phyloP scores from a whole-genome alignment of 2,797 vertebrate species.

The Margarornis squamiger region DNA sequence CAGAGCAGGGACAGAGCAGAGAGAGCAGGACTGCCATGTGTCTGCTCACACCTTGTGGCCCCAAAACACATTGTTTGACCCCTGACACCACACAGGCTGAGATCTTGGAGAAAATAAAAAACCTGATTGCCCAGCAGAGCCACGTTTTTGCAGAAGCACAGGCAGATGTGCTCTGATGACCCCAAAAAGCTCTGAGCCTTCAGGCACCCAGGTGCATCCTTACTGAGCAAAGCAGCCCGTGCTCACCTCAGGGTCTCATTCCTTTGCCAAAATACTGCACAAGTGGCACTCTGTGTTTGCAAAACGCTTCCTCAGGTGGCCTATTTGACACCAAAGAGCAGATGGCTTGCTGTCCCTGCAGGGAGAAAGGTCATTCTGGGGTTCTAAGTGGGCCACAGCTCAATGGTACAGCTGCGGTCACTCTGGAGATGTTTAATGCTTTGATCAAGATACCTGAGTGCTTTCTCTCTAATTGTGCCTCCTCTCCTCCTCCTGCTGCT shows the following conservation, averaged over 20 bases:
- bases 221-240: background rate
- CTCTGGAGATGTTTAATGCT: background rate
- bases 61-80: background rate
- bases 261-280: background rate
- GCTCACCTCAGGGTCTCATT: background rate
- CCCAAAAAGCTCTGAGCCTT: background rate
- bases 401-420: background rate
- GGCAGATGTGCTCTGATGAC: background rate
- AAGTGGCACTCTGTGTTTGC: background rate
- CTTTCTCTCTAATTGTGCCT: background rate
- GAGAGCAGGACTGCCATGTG: background rate
- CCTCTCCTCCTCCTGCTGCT: background rate
- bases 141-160: background rate
- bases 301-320: constrained; percentile 3
- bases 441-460: background rate
- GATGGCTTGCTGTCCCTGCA: background rate
- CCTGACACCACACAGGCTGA: background rate
- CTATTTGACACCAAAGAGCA: background rate
- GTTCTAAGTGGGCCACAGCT: background rate
- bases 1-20: background rate
- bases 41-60: background rate
- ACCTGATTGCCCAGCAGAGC: background rate
- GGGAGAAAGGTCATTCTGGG: background rate
- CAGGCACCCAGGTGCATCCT: background rate
- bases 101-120: background rate